These are phyloP conservation scores for Lophius piscatorius DNA, from an alignment of 2,113 vertebrate species.

Conservation along the genomic window DNA sequence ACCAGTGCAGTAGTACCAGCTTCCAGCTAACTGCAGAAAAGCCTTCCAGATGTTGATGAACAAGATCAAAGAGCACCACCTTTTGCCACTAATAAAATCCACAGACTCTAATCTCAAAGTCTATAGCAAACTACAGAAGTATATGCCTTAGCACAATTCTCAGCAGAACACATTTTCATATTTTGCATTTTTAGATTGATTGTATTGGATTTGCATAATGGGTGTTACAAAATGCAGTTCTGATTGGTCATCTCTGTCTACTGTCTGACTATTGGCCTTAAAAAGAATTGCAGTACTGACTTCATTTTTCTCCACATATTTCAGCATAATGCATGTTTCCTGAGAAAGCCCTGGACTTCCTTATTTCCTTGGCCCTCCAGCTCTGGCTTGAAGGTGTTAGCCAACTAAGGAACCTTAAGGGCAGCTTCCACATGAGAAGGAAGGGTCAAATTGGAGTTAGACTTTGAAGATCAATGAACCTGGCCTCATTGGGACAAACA, in stretches of 20 bases:
- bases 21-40: slow-evolving; percentile 50
- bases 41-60: slow-evolving; percentile 58
- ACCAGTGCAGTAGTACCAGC: slow-evolving; percentile 45
- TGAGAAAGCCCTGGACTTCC: slow-evolving; percentile 77
- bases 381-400: slow-evolving; percentile 84
- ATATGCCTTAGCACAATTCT: too few species aligned
- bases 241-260: too few species aligned
- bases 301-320: slow-evolving; percentile 83
- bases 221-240: too few species aligned
- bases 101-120: not conserved
- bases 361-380: slow-evolving; percentile 82
- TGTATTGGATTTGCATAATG: too few species aligned
- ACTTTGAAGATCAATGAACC: slow-evolving; percentile 67
- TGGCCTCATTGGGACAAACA: slow-evolving; percentile 68
- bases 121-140: too few species aligned
- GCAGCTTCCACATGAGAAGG: slow-evolving; percentile 31
- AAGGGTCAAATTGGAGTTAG: slow-evolving; percentile 12
- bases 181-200: too few species aligned
- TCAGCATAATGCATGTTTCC: slow-evolving; percentile 81
- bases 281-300: slow-evolving; percentile 73
- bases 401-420: slow-evolving; percentile 83
- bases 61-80: slow-evolving; percentile 51
- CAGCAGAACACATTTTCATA: too few species aligned
- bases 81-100: slow-evolving; percentile 35
- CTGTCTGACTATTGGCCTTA: too few species aligned